phyloP scores from a whole-genome alignment of 2,797 vertebrate genomes.

The Distichodus sexfasciatus region DNA sequence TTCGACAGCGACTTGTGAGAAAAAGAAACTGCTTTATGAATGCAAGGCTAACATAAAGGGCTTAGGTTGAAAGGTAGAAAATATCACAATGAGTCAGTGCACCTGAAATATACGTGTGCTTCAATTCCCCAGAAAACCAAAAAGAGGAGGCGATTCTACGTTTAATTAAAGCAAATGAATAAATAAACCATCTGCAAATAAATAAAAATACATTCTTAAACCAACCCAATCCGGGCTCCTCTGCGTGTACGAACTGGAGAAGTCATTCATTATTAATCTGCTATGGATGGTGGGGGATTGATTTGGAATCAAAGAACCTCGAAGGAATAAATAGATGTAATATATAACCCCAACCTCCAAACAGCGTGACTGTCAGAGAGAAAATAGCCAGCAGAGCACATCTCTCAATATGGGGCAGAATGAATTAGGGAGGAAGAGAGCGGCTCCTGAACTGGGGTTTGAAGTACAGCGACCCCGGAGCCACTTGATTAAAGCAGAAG shows the following conservation, averaged over 20 bases:
- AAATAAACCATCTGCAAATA: constrained; percentile 30
- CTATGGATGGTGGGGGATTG: constrained; percentile 44
- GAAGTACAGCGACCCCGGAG: too few relatives aligned
- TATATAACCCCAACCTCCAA: constrained; percentile 58
- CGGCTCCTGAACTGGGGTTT: too few relatives aligned
- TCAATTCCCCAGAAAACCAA: constrained; percentile 5
- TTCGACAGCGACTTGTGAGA: neutral
- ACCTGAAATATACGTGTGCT: constrained; percentile 10
- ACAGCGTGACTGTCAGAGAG: constrained; percentile 46
- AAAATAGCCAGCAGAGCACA: constrained; percentile 16
- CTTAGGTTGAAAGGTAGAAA: constrained; percentile 1
- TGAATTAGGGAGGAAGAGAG: too few relatives aligned
- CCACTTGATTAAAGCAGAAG: too few relatives aligned
- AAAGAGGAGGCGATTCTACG: too few relatives aligned
- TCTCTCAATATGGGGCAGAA: neutral
- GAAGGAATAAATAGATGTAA: constrained; percentile 56
- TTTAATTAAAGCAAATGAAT: constrained; percentile 32
- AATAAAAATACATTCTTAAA: too few relatives aligned
- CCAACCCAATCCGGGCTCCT: constrained; percentile 24
- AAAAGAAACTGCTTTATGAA: neutral
- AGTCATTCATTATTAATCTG: constrained; percentile 54
- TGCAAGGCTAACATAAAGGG: neutral
- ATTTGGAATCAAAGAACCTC: constrained; percentile 56
- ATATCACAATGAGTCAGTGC: constrained; percentile 6
- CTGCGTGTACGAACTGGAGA: constrained; percentile 38